Evolutionary conservation across 2,113 vertebrate genomes (phyloP), one percentile per base, ranked within the genome.

Genomic region (Eulemur rufifrons): DNA sequence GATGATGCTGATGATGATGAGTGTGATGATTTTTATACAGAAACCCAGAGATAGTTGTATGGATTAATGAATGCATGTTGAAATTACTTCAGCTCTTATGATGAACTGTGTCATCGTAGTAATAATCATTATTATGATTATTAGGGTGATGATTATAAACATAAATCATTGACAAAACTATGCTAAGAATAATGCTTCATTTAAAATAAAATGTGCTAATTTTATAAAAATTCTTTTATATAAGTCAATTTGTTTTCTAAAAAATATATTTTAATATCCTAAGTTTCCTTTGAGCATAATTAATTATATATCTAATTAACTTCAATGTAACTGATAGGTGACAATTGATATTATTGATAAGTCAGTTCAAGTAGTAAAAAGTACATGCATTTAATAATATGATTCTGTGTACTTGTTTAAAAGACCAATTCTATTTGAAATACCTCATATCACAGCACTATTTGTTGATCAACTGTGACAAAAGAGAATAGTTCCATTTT

Each of bases 151-250:
- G 34, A 87, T 77, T 54, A 82, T 50, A 90, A 80, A 81, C 21
- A 76, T 89, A 84, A 91, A 76, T 95, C 37, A 63, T 95, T 92
- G 47, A 73, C 34, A 61, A 89, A 86, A 95, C 56, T 27, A 94
- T 80, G 11, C 52, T 25, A n/a, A 52, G 39, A 85, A 71, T 85
- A 68, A 59, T 74, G 39, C 9, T 87, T 52, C 34, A 92, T 37
- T 92, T 90, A 87, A 93, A 76, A 87, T 27, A 80, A 7, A 85
- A 52, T 76, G 23, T 45, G 12, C 17, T 88, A 23, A 29, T 76
- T 90, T 74, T 54, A 86, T n/a, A 23, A 89, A 94, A 83, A 77
- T 59, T 82, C 73, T 29, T 71, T 84, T 52, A 52, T 37, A 81
- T 7, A 74, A 54, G 20, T 63, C 66, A 91, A 20, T 78, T 95